Evolutionary conservation across 1,140 invertebrate species (phyloP).

Genomic region (Drosophila takahashii): DNA sequence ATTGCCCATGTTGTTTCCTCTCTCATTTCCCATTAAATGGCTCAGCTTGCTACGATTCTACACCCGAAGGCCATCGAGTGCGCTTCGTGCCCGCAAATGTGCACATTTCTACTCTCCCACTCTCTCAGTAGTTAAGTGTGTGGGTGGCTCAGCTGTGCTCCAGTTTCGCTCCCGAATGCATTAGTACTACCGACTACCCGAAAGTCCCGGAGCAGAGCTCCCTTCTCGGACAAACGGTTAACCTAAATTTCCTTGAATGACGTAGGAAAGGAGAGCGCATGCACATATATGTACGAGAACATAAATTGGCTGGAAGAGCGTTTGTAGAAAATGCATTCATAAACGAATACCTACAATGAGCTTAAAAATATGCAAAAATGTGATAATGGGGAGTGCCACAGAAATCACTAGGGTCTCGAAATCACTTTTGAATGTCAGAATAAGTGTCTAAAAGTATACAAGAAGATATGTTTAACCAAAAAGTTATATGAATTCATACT

Average conservation of each 20-base stretch:
- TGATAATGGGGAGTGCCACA: too few relatives aligned
- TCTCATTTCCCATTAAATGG: not conserved
- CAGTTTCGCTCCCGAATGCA: conserved; percentile 33
- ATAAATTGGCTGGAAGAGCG: not conserved
- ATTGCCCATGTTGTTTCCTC: not conserved
- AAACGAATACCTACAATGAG: not conserved
- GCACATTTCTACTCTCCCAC: conserved; percentile 1
- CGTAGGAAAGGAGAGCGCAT: conserved; percentile 1
- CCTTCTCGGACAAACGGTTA: conserved; percentile 17
- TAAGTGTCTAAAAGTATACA: too few relatives aligned
- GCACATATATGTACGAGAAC: not conserved
- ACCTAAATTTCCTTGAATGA: conserved; percentile 26
- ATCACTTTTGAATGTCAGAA: too few relatives aligned
- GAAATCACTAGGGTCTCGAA: too few relatives aligned
- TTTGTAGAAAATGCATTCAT: conserved; percentile 3
- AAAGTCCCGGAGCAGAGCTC: not conserved
- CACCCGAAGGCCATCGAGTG: not conserved
- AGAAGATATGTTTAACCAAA: too few relatives aligned
- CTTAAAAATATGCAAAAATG: not conserved
- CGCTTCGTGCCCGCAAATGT: not conserved
- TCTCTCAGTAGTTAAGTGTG: conserved; percentile 10
- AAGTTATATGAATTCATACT: too few relatives aligned
- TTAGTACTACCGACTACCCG: not conserved
- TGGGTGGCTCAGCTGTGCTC: conserved; percentile 23
- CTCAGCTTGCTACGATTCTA: not conserved